Evolutionary conservation across 2,113 vertebrate genomes (phyloP).

Genomic region (Tor tambroides): DNA sequence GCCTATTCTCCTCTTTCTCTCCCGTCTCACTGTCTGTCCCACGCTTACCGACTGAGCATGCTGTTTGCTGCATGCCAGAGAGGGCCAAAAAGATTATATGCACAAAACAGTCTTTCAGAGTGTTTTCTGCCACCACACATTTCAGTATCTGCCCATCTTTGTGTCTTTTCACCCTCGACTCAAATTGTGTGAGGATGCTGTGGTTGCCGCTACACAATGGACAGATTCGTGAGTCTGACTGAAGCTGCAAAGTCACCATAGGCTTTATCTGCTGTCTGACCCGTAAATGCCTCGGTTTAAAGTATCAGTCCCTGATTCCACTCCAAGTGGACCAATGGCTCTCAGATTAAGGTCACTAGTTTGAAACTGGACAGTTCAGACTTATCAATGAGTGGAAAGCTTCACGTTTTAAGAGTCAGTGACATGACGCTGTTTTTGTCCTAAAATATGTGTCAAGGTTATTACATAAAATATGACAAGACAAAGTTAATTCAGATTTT

Average conservation of each 20-base stretch:
- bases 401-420: not conserved
- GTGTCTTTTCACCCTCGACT: not conserved
- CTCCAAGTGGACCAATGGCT: constrained; percentile 9
- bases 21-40: not conserved
- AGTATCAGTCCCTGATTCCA: not conserved
- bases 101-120: constrained; percentile 47
- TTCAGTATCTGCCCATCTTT: constrained; percentile 25
- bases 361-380: not conserved
- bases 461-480: not conserved
- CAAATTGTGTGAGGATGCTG: not conserved
- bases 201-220: constrained; percentile 32
- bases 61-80: constrained; percentile 11
- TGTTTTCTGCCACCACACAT: constrained; percentile 15
- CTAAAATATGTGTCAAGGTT: not conserved
- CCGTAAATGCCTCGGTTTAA: constrained; percentile 13
- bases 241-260: constrained; percentile 21
- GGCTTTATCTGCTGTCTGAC: constrained; percentile 23
- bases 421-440: not conserved
- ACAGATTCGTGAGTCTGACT: constrained; percentile 17
- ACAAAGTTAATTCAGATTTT: not conserved
- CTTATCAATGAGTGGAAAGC: not conserved
- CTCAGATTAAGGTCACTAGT: not conserved
- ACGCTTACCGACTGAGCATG: constrained; percentile 20
- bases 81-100: constrained; percentile 24
- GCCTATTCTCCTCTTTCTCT: constrained; percentile 26